Evolutionary conservation across 2,797 vertebrate species (phyloP).

Genomic region (Coranthus polyacanthus): DNA sequence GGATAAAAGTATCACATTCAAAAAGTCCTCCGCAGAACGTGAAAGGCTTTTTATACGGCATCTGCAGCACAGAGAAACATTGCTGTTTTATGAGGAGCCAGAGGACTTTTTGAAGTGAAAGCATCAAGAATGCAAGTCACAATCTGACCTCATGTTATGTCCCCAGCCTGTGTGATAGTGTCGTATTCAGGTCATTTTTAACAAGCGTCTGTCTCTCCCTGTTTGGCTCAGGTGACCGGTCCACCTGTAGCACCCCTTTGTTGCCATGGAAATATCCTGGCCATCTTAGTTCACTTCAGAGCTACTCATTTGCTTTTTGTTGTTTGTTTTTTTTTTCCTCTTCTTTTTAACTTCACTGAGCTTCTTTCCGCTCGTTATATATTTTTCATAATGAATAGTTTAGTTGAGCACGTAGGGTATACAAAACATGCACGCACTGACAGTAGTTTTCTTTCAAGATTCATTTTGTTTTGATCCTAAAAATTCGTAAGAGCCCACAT

Average conservation of each 20-base stretch:
- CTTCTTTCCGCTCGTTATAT: slow-evolving; percentile 45
- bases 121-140: slow-evolving; percentile 77
- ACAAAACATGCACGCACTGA: slow-evolving; percentile 31
- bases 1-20: slow-evolving; percentile 74
- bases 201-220: slow-evolving; percentile 80
- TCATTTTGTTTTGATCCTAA: slow-evolving; percentile 48
- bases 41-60: slow-evolving; percentile 53
- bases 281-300: slow-evolving; percentile 66
- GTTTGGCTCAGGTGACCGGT: slow-evolving; percentile 80
- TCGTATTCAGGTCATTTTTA: slow-evolving; percentile 84
- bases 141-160: slow-evolving; percentile 78
- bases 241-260: slow-evolving; percentile 80
- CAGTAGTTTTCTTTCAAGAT: slow-evolving; percentile 39
- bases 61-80: slow-evolving; percentile 31
- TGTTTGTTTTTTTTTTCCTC: slow-evolving; percentile 5
- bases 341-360: slow-evolving; percentile 29
- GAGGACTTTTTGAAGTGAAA: slow-evolving; percentile 62
- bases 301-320: slow-evolving; percentile 38
- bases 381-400: slow-evolving; percentile 29
- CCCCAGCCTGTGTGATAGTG: slow-evolving; percentile 74
- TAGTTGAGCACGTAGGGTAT: slow-evolving; percentile 14
- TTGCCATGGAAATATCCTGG: slow-evolving; percentile 81
- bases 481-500: slow-evolving; percentile 62
- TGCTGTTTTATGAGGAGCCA: slow-evolving; percentile 48
- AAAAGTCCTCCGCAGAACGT: slow-evolving; percentile 67